Base-by-base conservation (phyloP, 2,888 invertebrate genomes). In the Luffia ferchaultella region DNA sequence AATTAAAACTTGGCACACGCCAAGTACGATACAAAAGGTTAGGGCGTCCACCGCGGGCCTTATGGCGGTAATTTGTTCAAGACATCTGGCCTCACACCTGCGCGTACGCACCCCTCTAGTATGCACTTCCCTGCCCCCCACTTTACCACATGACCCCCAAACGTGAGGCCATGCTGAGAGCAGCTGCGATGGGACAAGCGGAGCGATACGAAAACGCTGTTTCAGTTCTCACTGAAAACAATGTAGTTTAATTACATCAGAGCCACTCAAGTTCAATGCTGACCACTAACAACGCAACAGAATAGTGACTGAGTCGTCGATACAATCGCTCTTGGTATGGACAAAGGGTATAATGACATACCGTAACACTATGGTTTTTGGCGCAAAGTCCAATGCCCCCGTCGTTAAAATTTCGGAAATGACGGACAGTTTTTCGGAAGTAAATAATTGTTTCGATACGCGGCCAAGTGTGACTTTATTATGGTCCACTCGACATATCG, bases 1-100 rank as follows among this genome's bases (percentile, higher is more conserved):
- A 83, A 83, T 83, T 82, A 82, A 83, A 79, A 73, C 72, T 76
- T 78, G 82, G 82, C 83, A 82, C 82, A 80, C 82, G 82, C 76
- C 80, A 73, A 67, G 69, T 68, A 58, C 61, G 19, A 20, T 61
- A 68, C 72, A 68, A 67, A 41, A 68, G 64, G 65, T 74, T 72
- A 80, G 82, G 80, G 79, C 70, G 78, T 72, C 17, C 41, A 49
- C 41, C 44, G 72, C 58, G 77, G 67, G 73, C 82, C 83, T 76
- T 83, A 83, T 82, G 82, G 82, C 69, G 58, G 68, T 72, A 82
- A 80, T 80, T 79, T 80, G 82, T 82, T 78, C 75, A 83, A 83
- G 83, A 82, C 83, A 82, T 83, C 83, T 83, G 83, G 75, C 72
- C 67, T 67, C 78, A 73, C 76, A 80, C 82, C 82, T 82, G 82